Conservation (phyloP, 1,140 invertebrate genomes). For the Ceratina japonica region DNA sequence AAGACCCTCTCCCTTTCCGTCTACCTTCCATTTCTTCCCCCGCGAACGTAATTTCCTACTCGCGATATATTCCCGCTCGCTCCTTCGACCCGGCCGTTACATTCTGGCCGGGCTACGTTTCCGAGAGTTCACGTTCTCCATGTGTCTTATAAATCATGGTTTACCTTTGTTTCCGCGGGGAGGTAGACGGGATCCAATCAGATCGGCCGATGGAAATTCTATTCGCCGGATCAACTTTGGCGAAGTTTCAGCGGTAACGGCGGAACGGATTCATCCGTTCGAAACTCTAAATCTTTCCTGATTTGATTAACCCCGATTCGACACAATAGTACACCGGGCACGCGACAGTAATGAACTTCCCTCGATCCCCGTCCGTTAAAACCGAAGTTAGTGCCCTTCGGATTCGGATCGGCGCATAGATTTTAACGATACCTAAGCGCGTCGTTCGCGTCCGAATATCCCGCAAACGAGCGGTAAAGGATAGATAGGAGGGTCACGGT, state of each 20-base stretch:
- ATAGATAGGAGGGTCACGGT: conserved; percentile 3
- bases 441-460: conserved; percentile 40
- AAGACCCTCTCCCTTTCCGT: conserved; percentile 18
- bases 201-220: conserved; percentile 45
- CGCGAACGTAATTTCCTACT: conserved; percentile 32
- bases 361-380: background rate
- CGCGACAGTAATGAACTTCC: conserved; percentile 1
- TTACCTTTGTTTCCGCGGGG: conserved; percentile 57
- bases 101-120: conserved; percentile 30
- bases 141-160: conserved; percentile 66
- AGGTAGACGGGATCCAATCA: conserved; percentile 36
- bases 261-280: too few species aligned
- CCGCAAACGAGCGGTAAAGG: conserved; percentile 19
- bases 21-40: background rate
- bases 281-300: background rate
- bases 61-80: background rate
- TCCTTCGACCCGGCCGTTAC: background rate
- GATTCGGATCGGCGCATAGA: conserved; percentile 40
- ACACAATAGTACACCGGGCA: conserved; percentile 22
- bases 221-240: conserved; percentile 32
- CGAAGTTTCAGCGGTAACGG: too few species aligned
- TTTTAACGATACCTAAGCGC: conserved; percentile 58
- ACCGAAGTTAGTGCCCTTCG: conserved; percentile 40
- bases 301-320: conserved; percentile 6
- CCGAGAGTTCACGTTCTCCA: conserved; percentile 43